Base-by-base conservation (phyloP, 1,140 invertebrate species). In the Charaxes varanes region DNA sequence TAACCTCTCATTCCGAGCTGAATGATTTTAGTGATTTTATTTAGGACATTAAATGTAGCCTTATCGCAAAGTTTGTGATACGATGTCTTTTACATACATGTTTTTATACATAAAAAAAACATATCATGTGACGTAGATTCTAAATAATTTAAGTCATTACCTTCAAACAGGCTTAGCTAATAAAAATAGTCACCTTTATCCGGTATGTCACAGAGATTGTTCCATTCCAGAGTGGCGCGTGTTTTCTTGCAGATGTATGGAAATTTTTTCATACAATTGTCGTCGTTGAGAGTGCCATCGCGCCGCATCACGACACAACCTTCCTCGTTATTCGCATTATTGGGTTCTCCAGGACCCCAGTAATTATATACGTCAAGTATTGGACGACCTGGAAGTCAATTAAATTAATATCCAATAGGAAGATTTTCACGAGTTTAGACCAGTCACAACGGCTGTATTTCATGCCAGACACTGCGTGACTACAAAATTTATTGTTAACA, bases 161-260 rank as follows among this genome's bases (percentile, higher is more conserved):
- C n/a, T n/a, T n/a, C n/a, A n/a, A n/a, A n/a, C n/a, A n/a, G n/a
- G n/a, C n/a, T n/a, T n/a, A n/a, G n/a, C n/a, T n/a, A n/a, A n/a
- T n/a, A n/a, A n/a, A n/a, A n/a, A n/a, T n/a, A n/a, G n/a, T 53
- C 53, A 83, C 79, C 55, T n/a, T 21, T 23, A 46, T 76, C 49
- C 7, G 74, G 66, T 8, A 71, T 60, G 26, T 78, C 46, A 41
- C 79, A 83, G 0, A 37, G 12, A 0, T 24, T 33, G 22, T 80
- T 80, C 76, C 73, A 79, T n/a, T 65, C 49, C 1, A 79, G 16
- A 11, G 55, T 42, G 1, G 16, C 34, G 0, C 59, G 34, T 1
- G 55, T 59, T 28, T 79, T 80, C 37, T 83, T 83, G 46, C 79
- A 83, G 4, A 83, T 68, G 30, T 66, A 83, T 0, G 63, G 55